Conservation (phyloP, 2,888 invertebrate species). For the Thecophora atra region DNA sequence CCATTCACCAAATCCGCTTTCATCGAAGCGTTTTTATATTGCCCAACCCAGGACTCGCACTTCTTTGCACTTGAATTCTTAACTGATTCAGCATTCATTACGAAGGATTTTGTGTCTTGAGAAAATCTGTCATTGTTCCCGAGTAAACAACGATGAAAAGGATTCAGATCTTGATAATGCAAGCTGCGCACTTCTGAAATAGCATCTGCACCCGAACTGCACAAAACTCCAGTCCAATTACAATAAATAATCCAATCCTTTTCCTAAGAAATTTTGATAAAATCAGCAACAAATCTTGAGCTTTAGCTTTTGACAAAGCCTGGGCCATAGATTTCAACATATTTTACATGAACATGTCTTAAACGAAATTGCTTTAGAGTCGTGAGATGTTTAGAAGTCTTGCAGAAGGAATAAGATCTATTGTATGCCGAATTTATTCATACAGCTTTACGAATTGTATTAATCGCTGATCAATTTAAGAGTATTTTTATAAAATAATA, state of each 20-base stretch:
- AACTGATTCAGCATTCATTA: slow-evolving; percentile 35
- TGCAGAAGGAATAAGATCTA: too few species aligned
- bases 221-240: slow-evolving; percentile 46
- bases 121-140: neutral
- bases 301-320: neutral
- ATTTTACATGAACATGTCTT: too few species aligned
- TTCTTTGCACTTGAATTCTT: neutral
- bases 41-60: too few species aligned
- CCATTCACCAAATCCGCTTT: too few species aligned
- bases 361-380: too few species aligned
- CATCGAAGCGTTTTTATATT: too few species aligned
- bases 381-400: too few species aligned
- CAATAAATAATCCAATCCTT: slow-evolving; percentile 59
- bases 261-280: slow-evolving; percentile 50
- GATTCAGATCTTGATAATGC: neutral
- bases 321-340: neutral
- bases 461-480: too few species aligned
- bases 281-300: slow-evolving; percentile 46
- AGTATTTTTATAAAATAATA: too few species aligned
- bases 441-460: too few species aligned
- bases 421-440: too few species aligned
- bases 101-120: slow-evolving; percentile 33
- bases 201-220: slow-evolving; percentile 7
- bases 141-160: neutral
- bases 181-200: neutral